These are phyloP conservation scores for Penaeus japonicus DNA, from an alignment of 1,140 invertebrate species.

Conservation along the genomic window DNA sequence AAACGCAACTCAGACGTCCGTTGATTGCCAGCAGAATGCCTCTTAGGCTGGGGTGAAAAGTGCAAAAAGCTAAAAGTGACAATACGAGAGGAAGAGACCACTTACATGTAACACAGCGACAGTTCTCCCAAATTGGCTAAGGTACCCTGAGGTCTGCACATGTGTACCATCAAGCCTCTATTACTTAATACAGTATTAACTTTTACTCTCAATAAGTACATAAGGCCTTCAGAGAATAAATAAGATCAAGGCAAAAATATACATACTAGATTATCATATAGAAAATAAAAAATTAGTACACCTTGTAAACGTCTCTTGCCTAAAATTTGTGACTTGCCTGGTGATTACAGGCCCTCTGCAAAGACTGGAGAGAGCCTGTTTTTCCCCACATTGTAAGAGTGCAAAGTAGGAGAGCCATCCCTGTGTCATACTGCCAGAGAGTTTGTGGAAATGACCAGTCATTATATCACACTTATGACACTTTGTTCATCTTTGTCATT, in stretches of 20 bases:
- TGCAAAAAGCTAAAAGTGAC: constrained; percentile 21
- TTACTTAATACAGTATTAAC: not conserved
- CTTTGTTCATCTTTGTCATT: constrained; percentile 16
- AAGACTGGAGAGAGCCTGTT: not conserved
- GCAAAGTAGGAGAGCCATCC: constrained; percentile 11
- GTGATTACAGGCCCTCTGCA: constrained; percentile 2
- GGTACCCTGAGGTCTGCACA: constrained; percentile 30
- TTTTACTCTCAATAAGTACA: constrained; percentile 23
- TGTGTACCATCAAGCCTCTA: constrained; percentile 18
- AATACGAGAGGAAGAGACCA: constrained; percentile 23
- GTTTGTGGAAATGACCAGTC: constrained; percentile 6
- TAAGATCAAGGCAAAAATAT: constrained; percentile 32
- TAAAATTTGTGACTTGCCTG: constrained; percentile 7
- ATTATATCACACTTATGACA: constrained; percentile 10
- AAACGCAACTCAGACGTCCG: too few species aligned
- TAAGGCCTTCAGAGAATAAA: constrained; percentile 40
- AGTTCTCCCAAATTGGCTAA: constrained; percentile 28
- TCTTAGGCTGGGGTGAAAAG: not conserved
- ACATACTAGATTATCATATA: not conserved
- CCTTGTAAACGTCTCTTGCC: not conserved
- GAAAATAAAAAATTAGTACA: not conserved
- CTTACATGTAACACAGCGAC: constrained; percentile 17
- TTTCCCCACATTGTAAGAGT: constrained; percentile 4
- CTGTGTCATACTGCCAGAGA: constrained; percentile 19
- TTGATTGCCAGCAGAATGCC: constrained; percentile 10